A percentile compares a stretch with the other conserved stretches of the same genome.
These are phyloP conservation scores for Metopolophium dirhodum DNA, from an alignment of 1,140 invertebrate genomes.

Conservation along the genomic window DNA sequence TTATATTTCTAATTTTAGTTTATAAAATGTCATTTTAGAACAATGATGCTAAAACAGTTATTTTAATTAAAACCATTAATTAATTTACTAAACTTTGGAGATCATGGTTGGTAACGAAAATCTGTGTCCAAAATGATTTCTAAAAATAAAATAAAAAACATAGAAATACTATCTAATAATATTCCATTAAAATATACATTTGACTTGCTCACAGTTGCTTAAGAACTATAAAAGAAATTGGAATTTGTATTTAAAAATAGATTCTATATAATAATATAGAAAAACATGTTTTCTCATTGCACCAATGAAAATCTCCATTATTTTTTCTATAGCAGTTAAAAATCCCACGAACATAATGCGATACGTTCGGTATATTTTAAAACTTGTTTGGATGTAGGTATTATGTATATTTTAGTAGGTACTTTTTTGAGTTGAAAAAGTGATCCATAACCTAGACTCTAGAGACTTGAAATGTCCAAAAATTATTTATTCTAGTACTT, in stretches of 20 bases:
- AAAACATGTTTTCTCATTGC: background rate
- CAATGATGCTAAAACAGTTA: background rate
- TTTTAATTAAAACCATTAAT: background rate
- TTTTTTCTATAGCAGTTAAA: background rate
- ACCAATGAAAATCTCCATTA: background rate
- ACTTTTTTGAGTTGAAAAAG: background rate
- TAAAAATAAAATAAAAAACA: background rate
- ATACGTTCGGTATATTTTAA: background rate
- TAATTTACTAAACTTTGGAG: background rate
- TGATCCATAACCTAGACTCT: background rate
- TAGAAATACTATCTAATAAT: background rate
- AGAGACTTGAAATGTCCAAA: background rate
- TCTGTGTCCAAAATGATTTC: background rate
- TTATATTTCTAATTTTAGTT: background rate
- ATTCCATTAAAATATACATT: background rate
- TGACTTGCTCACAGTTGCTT: background rate
- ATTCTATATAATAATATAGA: background rate
- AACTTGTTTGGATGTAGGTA: background rate
- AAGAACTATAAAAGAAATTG: background rate
- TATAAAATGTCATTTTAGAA: background rate
- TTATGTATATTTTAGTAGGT: conserved; percentile 8
- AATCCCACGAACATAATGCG: background rate
- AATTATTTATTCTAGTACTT: background rate
- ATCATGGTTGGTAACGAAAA: background rate
- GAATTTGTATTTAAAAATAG: background rate